These are phyloP conservation scores for Eulacestoma nigropectus DNA, from an alignment of 2,113 vertebrate genomes.

Conservation along the genomic window DNA sequence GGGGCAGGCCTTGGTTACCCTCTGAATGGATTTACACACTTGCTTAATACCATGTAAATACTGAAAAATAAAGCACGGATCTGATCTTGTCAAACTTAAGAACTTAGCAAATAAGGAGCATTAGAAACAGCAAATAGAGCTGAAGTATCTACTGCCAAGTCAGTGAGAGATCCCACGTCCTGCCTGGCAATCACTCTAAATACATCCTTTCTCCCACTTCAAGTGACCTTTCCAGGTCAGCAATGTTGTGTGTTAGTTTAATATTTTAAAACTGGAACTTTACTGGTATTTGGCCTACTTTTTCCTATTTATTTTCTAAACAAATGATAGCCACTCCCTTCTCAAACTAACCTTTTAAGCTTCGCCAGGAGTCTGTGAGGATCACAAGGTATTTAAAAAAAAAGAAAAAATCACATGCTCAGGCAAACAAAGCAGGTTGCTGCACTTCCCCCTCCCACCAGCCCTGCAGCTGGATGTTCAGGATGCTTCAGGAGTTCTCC, in stretches of 20 bases:
- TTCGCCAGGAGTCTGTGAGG: slow-evolving; percentile 13
- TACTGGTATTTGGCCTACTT: slow-evolving; percentile 62
- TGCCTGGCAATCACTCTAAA: slow-evolving; percentile 50
- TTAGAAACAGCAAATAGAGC: slow-evolving; percentile 35
- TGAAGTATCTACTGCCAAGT: slow-evolving; percentile 36
- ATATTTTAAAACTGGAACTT: slow-evolving; percentile 61
- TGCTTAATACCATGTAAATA: background rate
- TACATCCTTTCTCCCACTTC: slow-evolving; percentile 54
- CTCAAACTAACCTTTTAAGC: slow-evolving; percentile 29
- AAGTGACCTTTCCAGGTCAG: slow-evolving; percentile 49
- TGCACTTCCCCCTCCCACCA: background rate
- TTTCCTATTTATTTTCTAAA: slow-evolving; percentile 64
- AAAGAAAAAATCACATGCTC: background rate
- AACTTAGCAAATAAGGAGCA: slow-evolving; percentile 25
- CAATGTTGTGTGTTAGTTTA: slow-evolving; percentile 28
- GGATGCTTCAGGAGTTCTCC: background rate
- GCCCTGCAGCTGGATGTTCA: background rate
- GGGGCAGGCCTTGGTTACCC: background rate
- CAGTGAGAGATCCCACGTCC: slow-evolving; percentile 57
- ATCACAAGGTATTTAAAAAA: slow-evolving; percentile 6
- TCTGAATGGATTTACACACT: slow-evolving; percentile 5
- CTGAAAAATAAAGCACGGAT: slow-evolving; percentile 32
- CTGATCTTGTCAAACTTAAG: slow-evolving; percentile 22
- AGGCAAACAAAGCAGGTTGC: slow-evolving; percentile 39
- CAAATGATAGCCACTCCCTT: slow-evolving; percentile 44